Base-by-base conservation (phyloP, 2,888 invertebrate species). In the Synergus umbraculus region DNA sequence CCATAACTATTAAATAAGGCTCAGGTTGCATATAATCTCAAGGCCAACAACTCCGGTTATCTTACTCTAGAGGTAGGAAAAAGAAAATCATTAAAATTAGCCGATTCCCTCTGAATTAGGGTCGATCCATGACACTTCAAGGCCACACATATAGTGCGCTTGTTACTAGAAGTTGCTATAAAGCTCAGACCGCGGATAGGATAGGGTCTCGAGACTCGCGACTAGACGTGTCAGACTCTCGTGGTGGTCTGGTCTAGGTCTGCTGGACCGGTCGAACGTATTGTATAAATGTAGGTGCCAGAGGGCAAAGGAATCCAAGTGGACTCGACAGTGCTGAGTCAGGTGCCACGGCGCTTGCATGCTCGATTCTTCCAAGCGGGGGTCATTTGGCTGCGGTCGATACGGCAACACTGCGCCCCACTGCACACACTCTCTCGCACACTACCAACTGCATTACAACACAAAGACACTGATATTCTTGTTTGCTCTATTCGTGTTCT, bases 341-440 rank as follows among this genome's bases (percentile, higher is more conserved):
- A 88, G 84, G 83, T 84, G 88, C 87, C 81, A 67, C 81, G 77
- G 77, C 77, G 79, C 66, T 77, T 76, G 67, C 66, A 78, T 82
- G 80, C 78, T 76, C 81, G 81, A 81, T 83, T 83, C 82, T 80
- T 77, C 77, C 66, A 77, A 76, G 66, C 76, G 79, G 73, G 63
- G 49, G 86, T 86, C 86, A 87, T 83, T 37, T 49, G 86, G 84
- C 83, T 84, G 86, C 89, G 91, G 90, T 91, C 92, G 91, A 91
- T 91, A 92, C 90, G 91, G 91, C 91, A 91, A 91, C 92, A 88
- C 86, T 88, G 91, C 90, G 88, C 90, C 88, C 89, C 84, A 85
- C 79, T 76, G 78, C 84, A 83, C 86, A 67, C 78, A 78, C 46
- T 54, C 49, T 49, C 49, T 41, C 66, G n/a, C 37, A 73, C 15